Base-by-base conservation (phyloP, 2,113 vertebrate species). In the Mirza zaza region DNA sequence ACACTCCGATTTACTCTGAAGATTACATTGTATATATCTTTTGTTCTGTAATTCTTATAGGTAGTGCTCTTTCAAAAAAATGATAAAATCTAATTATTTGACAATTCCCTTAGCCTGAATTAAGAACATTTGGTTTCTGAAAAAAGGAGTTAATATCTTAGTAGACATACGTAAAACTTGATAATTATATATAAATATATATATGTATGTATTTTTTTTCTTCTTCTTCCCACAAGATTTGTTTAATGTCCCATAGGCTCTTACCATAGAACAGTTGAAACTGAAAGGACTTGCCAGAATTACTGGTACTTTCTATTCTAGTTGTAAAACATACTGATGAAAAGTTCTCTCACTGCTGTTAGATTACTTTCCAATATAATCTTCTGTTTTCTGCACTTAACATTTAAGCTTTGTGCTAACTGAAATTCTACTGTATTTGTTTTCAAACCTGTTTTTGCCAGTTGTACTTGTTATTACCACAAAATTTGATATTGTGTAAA, bases 61-160 rank as follows among this genome's bases (percentile, higher is more conserved):
- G 25, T 87, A 87, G 13, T 91, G 29, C 13, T 50, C 50, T 94
- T 82, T 83, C 2, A 52, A 45, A 65, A 77, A 94, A 77, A 39
- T 7, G 68, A 14, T 48, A 63, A 63, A 89, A 34, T 50, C 39
- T 71, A 67, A 79, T 88, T 94, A 45, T 76, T 94, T 67, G 55
- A 75, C 23, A 65, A 15, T 59, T 92, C 67, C 75, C 57, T 86
- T 88, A 91, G 59, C 39, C 65, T 92, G 68, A 86, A 36, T 89
- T 84, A 86, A 80, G 34, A 79, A 67, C 25, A 80, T 73, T 85
- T 84, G 23, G 4, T 84, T 96, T 95, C 65, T 77, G 70, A 75
- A 59, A 29, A 61, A 91, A 91, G 50, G 25, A n/a, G 9, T 61
- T 59, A 36, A 4, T 91, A 71, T 76, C 34, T 82, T 61, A 81